Base-by-base conservation (phyloP, 2,113 vertebrate genomes). In the Paramormyrops kingsleyae region DNA sequence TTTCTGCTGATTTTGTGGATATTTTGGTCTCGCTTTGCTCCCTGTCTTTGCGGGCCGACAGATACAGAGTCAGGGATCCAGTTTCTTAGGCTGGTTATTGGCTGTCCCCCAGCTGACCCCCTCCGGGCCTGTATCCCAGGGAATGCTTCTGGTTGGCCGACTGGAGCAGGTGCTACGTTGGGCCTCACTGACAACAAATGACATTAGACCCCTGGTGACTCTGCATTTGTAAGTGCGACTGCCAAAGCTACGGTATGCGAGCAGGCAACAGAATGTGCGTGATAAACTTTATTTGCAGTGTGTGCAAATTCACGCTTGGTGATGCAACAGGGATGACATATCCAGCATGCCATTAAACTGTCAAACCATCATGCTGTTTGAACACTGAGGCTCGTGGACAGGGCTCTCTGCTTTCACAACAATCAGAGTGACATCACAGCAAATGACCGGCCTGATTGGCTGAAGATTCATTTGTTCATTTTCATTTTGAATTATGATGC, bases 1-100 rank as follows among this genome's bases (percentile, higher is more conserved):
- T 92, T 94, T 90, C 92, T 90, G 92, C 92, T 90, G 92, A 91
- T 94, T 92, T 90, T 88, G 91, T 94, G 94, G 92, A 89, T 85
- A 46, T n/a, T 44, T 91, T 92, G 91, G 89, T 88, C 91, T 91
- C 92, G 88, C 90, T 21, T 49, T 91, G 90, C 91, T 90, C 90
- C 91, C 39, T 89, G 88, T 88, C 87, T 92, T 74, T 52, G 83
- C 27, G 89, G 90, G 93, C 94, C 90, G 92, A 93, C 92, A 92
- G 91, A 93, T 94, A 95, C 92, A 93, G 93, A 94, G 93, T 92
- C 93, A 92, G 91, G 85, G 91, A 94, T 94, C 94, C 94, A 88
- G 93, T 94, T 94, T 95, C 92, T 93, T 89, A 86, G 89, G 92
- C 92, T 92, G 90, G 91, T 94, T 93, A 92, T 91, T 89, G 90